Conservation (phyloP, 2,113 vertebrate species). For the Salvator merianae region DNA sequence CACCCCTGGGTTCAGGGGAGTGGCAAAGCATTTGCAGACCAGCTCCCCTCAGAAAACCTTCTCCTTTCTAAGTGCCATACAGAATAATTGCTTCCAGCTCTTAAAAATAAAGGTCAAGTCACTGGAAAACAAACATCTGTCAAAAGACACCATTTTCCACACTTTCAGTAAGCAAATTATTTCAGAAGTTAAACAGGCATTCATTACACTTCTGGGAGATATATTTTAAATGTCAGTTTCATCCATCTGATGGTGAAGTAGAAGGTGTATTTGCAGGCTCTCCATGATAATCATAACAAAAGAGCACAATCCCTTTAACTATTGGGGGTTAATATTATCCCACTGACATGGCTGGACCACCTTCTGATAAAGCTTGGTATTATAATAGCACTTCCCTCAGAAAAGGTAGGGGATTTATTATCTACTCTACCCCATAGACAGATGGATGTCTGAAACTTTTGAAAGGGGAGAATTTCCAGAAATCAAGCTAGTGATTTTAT, state of each 20-base stretch:
- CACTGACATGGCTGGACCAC: not conserved
- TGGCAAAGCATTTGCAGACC: conserved; percentile 2
- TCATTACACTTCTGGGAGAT: not conserved
- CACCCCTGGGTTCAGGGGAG: rapidly evolving
- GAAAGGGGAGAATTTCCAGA: too few relatives aligned
- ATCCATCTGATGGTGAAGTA: not conserved
- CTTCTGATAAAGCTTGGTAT: too few relatives aligned
- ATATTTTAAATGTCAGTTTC: not conserved
- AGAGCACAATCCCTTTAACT: too few relatives aligned
- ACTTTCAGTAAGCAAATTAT: conserved; percentile 8
- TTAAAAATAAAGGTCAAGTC: conserved; percentile 30
- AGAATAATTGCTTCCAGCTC: conserved; percentile 26
- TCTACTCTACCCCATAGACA: too few relatives aligned
- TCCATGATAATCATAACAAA: not conserved
- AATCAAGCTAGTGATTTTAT: too few relatives aligned
- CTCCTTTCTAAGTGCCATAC: conserved; percentile 8
- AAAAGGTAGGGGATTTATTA: too few relatives aligned
- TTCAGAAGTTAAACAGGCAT: not conserved
- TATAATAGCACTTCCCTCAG: too few relatives aligned
- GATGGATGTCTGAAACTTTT: too few relatives aligned
- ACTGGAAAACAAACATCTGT: conserved; percentile 33
- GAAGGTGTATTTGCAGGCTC: not conserved
- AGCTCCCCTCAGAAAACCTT: not conserved
- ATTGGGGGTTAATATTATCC: too few relatives aligned
- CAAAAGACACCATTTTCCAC: conserved; percentile 15